These are phyloP conservation scores for Climacteris rufus DNA, from an alignment of 2,113 vertebrate species.

Conservation along the genomic window DNA sequence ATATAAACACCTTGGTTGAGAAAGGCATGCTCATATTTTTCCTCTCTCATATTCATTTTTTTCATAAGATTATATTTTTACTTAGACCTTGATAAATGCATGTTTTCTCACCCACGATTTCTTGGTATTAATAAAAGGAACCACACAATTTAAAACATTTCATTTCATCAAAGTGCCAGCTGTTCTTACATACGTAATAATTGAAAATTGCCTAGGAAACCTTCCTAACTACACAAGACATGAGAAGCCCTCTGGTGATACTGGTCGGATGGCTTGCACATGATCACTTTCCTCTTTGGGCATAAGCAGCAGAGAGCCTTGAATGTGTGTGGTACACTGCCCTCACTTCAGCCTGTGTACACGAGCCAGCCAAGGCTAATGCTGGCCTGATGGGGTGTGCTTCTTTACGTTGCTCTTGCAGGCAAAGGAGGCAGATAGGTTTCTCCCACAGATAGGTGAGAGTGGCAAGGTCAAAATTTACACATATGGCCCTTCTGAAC, in stretches of 20 bases:
- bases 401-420: not conserved
- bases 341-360: not conserved
- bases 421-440: not conserved
- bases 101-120: not conserved
- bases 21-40: not conserved
- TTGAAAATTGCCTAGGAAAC: slow-evolving; percentile 7
- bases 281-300: not conserved
- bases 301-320: not conserved
- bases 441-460: accelerated
- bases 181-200: not conserved
- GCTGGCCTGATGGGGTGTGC: not conserved
- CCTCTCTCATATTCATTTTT: not conserved
- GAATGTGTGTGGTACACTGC: accelerated
- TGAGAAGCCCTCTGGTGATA: not conserved
- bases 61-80: not conserved
- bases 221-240: not conserved
- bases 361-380: not conserved
- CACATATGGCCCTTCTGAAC: not conserved
- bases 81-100: not conserved
- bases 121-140: not conserved
- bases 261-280: not conserved
- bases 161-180: not conserved
- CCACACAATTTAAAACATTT: not conserved
- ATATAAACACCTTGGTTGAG: not conserved
- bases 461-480: not conserved